These are phyloP conservation scores for Euglossa dilemma DNA, from an alignment of 1,140 invertebrate species.

Conservation along the genomic window DNA sequence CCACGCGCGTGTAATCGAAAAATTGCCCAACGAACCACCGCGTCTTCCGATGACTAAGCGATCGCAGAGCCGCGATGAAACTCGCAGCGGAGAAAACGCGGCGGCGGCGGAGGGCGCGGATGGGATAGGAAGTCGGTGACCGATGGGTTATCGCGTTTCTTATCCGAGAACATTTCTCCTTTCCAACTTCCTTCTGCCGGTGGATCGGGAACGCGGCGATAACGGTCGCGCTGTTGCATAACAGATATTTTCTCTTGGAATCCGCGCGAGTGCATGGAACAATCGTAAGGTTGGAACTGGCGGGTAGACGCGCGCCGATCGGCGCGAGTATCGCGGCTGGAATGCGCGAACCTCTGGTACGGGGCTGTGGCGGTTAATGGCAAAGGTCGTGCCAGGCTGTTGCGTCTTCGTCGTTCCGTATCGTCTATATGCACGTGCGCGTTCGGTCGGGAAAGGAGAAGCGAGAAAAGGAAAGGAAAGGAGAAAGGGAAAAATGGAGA, in stretches of 20 bases:
- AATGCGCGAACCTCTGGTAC: background rate
- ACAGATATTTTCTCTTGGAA: background rate
- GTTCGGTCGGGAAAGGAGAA: background rate
- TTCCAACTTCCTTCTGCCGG: slow-evolving; percentile 13
- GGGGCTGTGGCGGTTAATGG: background rate
- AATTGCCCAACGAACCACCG: background rate
- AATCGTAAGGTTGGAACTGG: background rate
- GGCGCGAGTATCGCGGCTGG: background rate
- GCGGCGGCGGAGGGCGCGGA: background rate
- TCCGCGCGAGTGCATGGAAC: background rate
- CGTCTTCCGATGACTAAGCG: background rate
- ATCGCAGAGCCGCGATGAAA: background rate
- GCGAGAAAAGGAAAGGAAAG: background rate
- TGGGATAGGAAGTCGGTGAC: slow-evolving; percentile 13
- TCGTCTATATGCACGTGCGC: background rate
- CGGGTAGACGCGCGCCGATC: no score
- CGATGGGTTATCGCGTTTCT: slow-evolving; percentile 29
- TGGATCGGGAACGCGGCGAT: slow-evolving; percentile 21
- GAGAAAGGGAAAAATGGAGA: no score
- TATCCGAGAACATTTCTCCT: slow-evolving; percentile 19
- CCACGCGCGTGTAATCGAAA: background rate
- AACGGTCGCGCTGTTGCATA: slow-evolving; percentile 24
- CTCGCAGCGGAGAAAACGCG: background rate
- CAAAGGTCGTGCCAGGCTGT: background rate
- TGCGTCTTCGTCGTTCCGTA: background rate